Evolutionary conservation across 2,797 vertebrate species (phyloP), one percentile per base, ranked within the genome.

Genomic region (Acrossocheilus wenchowensis): DNA sequence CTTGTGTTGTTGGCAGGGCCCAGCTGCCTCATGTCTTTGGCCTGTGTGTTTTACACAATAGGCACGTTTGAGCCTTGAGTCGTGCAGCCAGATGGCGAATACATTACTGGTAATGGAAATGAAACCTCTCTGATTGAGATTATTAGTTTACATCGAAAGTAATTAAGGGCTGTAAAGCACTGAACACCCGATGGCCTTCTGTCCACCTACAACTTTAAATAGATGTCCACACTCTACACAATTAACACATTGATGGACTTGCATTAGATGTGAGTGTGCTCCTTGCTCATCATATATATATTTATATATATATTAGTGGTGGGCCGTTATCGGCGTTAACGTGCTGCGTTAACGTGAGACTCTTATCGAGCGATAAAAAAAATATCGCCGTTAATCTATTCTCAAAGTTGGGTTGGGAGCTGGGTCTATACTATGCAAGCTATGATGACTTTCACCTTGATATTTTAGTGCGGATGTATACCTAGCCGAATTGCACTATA

Each of bases 61-160:
- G 83, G 62, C 84, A 79, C 39, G 23, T 71, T 79, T 87, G 52
- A 84, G 72, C 75, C 81, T 72, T 60, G 81, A 89, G 82, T 78
- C 19, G 48, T 83, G 73, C 41, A 19, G 43, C 86, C 88, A 89
- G 88, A 88, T 89, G 88, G 86, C 30, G 74, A 74, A 36, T 79
- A 73, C 78, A 74, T 82, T 75, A 82, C 34, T 26, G 4, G 48
- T 84, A 81, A 80, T 89, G 34, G 72, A 83, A 89, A 89, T 62
- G 50, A 88, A 87, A 78, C 48, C 87, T 60, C 45, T 69, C 36
- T 85, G 84, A 85, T 79, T 34, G 26, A 48, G 81, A 86, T 86
- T 66, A 90, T 84, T 74, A 83, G 62, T 71, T 72, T 41, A 83
- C 52, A 60, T 45, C 21, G 77, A 66, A 73, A 50, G 72, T 68